Percentiles rank a stretch among this genome's conserved stretches.
Conservation (phyloP, 2,888 invertebrate genomes). For the Dolichopus griseipennis region DNA sequence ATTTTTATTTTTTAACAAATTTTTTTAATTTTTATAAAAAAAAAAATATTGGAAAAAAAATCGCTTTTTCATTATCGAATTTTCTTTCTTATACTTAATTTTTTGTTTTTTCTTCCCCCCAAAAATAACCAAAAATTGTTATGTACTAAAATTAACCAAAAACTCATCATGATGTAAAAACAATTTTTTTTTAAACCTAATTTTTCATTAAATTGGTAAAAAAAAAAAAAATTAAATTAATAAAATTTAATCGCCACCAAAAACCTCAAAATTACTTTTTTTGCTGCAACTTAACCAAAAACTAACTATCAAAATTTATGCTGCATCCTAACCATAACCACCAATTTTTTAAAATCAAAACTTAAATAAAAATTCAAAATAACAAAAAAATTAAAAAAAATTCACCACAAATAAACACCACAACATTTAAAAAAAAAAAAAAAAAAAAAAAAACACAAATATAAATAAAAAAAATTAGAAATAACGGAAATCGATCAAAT, state of each 20-base stretch:
- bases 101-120: neutral
- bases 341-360: neutral
- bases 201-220: neutral
- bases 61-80: too few relatives aligned
- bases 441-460: constrained; percentile 16
- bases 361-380: neutral
- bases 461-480: constrained; percentile 28
- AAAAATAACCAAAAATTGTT: too few relatives aligned
- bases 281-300: neutral
- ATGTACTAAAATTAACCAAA: too few relatives aligned
- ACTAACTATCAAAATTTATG: neutral
- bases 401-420: neutral
- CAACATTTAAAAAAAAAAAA: constrained; percentile 18
- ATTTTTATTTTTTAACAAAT: neutral
- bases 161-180: too few relatives aligned
- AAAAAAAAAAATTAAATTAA: neutral
- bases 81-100: too few relatives aligned
- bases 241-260: neutral
- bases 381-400: neutral
- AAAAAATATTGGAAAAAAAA: too few relatives aligned
- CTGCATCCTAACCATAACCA: neutral
- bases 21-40: neutral
- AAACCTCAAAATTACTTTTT: neutral
- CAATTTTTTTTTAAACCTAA: too few relatives aligned
- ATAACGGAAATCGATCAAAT: constrained; percentile 73